These are phyloP conservation scores for Pachyramphus minor DNA, from an alignment of 2,113 vertebrate species.

Conservation along the genomic window DNA sequence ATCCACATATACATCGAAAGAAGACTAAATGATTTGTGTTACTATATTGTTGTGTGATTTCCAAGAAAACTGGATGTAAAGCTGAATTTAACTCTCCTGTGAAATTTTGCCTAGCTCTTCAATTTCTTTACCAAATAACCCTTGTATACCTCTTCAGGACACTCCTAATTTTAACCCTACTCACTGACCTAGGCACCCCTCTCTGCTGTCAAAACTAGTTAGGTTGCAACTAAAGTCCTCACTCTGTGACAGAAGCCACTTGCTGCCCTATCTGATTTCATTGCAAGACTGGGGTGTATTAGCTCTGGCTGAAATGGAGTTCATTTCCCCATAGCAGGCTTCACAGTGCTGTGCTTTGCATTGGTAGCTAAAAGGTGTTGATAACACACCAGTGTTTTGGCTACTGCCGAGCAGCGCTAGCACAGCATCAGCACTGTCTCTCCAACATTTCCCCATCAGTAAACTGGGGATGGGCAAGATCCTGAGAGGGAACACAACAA, in stretches of 20 bases:
- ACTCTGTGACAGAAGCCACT: background rate
- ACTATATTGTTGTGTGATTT: background rate
- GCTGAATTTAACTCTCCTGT: background rate
- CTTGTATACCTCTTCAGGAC: background rate
- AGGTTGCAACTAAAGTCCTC: background rate
- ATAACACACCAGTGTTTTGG: background rate
- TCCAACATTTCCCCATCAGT: too few species aligned
- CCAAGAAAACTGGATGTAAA: background rate
- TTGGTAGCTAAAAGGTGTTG: background rate
- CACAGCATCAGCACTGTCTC: fast-evolving
- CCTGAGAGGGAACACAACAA: background rate
- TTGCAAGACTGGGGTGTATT: background rate
- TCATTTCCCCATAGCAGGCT: background rate
- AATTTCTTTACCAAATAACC: background rate
- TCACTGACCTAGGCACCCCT: background rate
- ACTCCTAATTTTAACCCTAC: background rate
- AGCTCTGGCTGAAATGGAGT: background rate
- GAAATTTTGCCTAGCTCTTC: background rate
- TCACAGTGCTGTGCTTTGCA: background rate
- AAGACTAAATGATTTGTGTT: background rate
- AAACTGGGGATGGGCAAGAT: background rate
- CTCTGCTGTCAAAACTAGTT: background rate
- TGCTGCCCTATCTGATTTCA: background rate
- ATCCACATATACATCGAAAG: background rate
- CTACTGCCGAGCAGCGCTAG: background rate